These are phyloP conservation scores for Pterobdella sp. DNA, from an alignment of 2,888 invertebrate species.

Conservation along the genomic window DNA sequence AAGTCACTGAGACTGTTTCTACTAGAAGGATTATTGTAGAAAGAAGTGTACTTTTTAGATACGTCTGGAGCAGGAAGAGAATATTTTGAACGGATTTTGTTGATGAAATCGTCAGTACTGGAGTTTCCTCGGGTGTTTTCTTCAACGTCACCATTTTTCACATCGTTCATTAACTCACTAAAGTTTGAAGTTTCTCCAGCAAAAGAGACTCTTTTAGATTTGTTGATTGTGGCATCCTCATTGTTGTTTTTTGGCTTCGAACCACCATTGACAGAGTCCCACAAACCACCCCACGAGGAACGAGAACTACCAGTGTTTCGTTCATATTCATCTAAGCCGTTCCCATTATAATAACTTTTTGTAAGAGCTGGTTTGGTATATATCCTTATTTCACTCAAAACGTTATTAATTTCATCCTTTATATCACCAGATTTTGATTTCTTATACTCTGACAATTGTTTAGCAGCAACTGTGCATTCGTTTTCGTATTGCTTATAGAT, in stretches of 20 bases:
- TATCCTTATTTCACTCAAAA: neutral
- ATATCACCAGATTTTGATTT: neutral
- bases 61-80: neutral
- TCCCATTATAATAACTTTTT: neutral
- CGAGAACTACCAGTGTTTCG: neutral
- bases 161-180: neutral
- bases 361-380: neutral
- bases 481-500: conserved; percentile 19
- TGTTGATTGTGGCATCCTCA: neutral
- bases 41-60: neutral
- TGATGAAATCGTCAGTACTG: conserved; percentile 14
- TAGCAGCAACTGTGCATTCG: neutral
- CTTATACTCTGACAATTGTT: conserved; percentile 2
- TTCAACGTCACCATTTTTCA: neutral
- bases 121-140: neutral
- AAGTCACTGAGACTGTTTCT: conserved; percentile 11
- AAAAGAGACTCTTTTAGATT: conserved; percentile 7
- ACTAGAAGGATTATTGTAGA: conserved; percentile 4
- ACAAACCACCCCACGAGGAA: conserved; percentile 9
- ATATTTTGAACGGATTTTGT: conserved; percentile 18
- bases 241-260: neutral
- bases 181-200: neutral
- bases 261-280: neutral
- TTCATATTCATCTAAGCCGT: neutral
- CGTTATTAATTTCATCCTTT: conserved; percentile 3